A percentile compares a stretch with the other conserved stretches of the same genome.
Conservation (phyloP, 2,888 invertebrate species). For the Leistus spinibarbis region DNA sequence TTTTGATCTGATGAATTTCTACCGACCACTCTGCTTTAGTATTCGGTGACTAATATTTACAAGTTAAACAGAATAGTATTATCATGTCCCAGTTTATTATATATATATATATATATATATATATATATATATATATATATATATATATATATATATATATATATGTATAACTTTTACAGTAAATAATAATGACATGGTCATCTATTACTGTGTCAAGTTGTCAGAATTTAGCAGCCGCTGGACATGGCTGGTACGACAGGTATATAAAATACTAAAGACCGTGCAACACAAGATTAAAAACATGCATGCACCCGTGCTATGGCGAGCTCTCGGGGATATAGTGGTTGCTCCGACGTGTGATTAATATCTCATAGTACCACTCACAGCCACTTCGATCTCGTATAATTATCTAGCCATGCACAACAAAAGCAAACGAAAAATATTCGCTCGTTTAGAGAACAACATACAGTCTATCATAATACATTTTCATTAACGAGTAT, state of each 20-base stretch:
- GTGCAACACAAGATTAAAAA: neutral
- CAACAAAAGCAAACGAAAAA: neutral
- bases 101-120: no score
- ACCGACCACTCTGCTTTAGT: no score
- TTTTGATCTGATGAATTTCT: no score
- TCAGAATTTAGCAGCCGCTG: slow-evolving; percentile 12
- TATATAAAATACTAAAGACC: slow-evolving; percentile 2
- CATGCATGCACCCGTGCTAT: slow-evolving; percentile 6
- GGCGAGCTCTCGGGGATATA: neutral
- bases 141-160: no score
- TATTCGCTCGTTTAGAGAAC: neutral
- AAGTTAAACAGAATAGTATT: no score
- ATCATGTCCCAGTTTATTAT: no score
- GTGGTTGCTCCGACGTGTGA: neutral
- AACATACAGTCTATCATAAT: neutral
- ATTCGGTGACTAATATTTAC: no score
- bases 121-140: no score
- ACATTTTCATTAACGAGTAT: neutral
- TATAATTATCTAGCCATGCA: neutral
- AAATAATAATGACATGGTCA: slow-evolving; percentile 33
- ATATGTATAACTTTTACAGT: no score
- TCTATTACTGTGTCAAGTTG: slow-evolving; percentile 35
- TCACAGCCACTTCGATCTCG: neutral
- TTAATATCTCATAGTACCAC: neutral
- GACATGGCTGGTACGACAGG: neutral